Base-by-base conservation (phyloP, 1,140 invertebrate species). In the Glossosoma conforme region DNA sequence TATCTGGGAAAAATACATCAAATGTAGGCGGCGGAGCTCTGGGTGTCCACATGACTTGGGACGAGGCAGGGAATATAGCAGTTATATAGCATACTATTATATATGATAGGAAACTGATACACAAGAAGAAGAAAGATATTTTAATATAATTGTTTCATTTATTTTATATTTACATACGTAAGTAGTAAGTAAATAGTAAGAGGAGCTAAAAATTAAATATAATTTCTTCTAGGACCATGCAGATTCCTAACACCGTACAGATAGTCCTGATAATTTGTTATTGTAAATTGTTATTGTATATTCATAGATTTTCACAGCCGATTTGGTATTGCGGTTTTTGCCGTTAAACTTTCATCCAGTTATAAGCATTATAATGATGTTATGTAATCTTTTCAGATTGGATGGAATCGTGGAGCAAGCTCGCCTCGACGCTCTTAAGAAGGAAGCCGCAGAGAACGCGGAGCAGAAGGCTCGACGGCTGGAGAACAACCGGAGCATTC, bases 371-470 rank as follows among this genome's bases (percentile, higher is more conserved):
- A 30, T 30, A 30, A n/a, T 30, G 13, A 43, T 41, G 5, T 20
- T 3, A 11, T 8, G n/a, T 44, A 13, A 5, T 33, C 35, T 44
- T 3, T 35, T n/a, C 51, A 75, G 72, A 18, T 44, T 77, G 21
- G 75, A 77, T 37, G 65, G 66, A 2, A 74, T 77, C 56, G 77
- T 77, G 76, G 77, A 78, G 44, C 67, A 74, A 56, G 75, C 75
- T 37, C 66, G 76, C 5, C 41, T 61, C 28, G 61, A 65, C 8
- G 74, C 71, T 0, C 60, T 77, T 1, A 53, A 60, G 1, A 61
- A 69, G 8, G 69, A 68, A n/a, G 66, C 69, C 28, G 67, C 72
- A 47, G 63, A 66, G 1, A 50, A 68, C 1, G 60, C 65, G 1
- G 64, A 68, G 28, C 55, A 63, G n/a, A 64, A 73, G 44, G 58